Evolutionary conservation across 2,113 vertebrate species (phyloP).

Genomic region (Lanius collurio): DNA sequence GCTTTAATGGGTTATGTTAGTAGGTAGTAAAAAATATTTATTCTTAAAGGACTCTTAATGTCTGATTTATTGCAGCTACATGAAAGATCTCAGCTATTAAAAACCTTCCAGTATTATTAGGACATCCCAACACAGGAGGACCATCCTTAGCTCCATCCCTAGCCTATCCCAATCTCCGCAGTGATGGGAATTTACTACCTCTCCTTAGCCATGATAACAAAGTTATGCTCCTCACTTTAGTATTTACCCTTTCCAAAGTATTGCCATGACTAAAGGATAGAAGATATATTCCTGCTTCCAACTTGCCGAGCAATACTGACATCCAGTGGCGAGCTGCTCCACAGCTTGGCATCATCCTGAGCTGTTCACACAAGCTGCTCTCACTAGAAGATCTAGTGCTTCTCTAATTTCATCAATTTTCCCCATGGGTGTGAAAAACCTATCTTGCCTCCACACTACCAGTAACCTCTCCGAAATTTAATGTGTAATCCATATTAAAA

Average conservation of each 20-base stretch:
- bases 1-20: not conserved
- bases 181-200: not conserved
- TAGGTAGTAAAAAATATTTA: not conserved
- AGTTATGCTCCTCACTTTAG: not conserved
- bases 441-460: not conserved
- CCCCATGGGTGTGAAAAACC: accelerated
- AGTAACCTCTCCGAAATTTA: not conserved
- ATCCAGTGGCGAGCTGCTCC: constrained; percentile 14
- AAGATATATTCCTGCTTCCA: not conserved
- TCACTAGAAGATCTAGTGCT: not conserved
- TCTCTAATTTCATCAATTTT: not conserved
- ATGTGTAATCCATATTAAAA: not conserved
- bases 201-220: not conserved
- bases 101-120: not conserved
- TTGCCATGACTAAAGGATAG: not conserved
- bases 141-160: not conserved
- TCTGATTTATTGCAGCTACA: not conserved
- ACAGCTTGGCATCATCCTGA: not conserved
- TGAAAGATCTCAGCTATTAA: not conserved
- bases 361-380: not conserved
- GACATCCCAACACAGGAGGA: not conserved
- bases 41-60: not conserved
- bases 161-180: not conserved
- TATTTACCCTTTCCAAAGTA: not conserved
- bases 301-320: constrained; percentile 26